phyloP scores from a whole-genome alignment of 2,113 vertebrate species.

The Pionites leucogaster region DNA sequence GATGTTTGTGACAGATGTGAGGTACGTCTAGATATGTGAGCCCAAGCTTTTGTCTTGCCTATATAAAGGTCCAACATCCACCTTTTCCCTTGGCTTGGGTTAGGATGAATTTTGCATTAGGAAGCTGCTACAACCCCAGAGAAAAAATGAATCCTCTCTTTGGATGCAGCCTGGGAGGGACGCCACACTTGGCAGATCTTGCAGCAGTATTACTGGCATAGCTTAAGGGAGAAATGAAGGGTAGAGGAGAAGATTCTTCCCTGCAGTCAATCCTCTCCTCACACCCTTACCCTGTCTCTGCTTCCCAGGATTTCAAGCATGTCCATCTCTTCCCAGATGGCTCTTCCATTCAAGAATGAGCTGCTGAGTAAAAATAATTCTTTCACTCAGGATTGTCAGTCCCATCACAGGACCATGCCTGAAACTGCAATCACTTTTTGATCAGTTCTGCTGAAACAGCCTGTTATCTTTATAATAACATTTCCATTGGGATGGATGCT shows the following conservation, averaged over 20 bases:
- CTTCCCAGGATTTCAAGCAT: not conserved
- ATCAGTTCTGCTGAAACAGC: conserved; percentile 55
- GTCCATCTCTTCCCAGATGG: not conserved
- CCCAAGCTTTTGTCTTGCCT: not conserved
- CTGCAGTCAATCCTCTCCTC: not conserved
- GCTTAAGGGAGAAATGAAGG: not conserved
- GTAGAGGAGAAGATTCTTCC: not conserved
- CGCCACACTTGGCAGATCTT: not conserved
- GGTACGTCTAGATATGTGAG: not conserved
- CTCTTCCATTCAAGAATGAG: not conserved
- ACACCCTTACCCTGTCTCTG: not conserved
- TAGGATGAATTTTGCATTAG: not conserved
- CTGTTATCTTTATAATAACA: conserved; percentile 43
- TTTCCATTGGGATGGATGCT: conserved; percentile 50
- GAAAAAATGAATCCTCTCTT: not conserved
- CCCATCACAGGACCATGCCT: not conserved
- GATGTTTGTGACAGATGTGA: accelerated
- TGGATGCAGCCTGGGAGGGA: not conserved
- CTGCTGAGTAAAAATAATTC: not conserved
- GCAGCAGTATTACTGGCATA: not conserved
- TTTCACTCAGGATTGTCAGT: not conserved
- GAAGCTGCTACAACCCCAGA: not conserved
- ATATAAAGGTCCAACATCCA: not conserved
- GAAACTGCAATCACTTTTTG: conserved; percentile 17
- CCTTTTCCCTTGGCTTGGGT: not conserved